Evolutionary conservation across 2,797 vertebrate genomes (phyloP), one percentile per base, ranked within the genome.

Genomic region (Clarias laeviceps): DNA sequence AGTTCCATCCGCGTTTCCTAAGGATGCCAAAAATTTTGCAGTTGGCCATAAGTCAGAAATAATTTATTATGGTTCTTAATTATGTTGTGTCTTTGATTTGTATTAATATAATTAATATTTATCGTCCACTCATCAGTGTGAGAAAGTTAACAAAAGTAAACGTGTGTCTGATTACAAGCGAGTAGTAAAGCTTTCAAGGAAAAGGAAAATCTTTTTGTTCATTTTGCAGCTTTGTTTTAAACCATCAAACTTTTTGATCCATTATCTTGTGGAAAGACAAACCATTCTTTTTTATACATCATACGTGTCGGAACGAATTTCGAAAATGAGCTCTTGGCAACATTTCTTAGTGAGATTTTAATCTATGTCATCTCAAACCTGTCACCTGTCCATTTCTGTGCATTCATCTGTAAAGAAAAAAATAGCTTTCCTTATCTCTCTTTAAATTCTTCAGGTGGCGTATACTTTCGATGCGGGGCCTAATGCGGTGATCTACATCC

Each of bases 401-500:
- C 29, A 34, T 18, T 50, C 45, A 12, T 50, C 45, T 20, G 18
- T 34, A 20, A 77, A 34, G 18, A 17, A 32, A 4, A 27, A 73
- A 1, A 5, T 1, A 7, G 5, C 20, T 79, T 27, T 27, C 27
- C 34, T 80, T 64, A 27, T 64, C 57, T 79, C 4, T 32, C 1
- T 17, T 17, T 80, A 27, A 64, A 80, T 64, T 7, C 29, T 72
- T 50, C 88, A 99, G 98, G 96, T 96, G 32, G 96, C 96, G 0
- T 99, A 99, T 92, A 97, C 96, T 0, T 99, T 99, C 20, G 98
- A 99, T 0, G 98, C 98, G 0, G 98, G 98, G 50, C 97, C 98
- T 87, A 99, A 99, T 0, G 97, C 98, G 0, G 97, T 99, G 78
- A 93, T 99, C 93, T 99, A 97, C 90, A 91, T 90, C 6, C 92